Evolutionary conservation across 1,140 invertebrate species (phyloP), one percentile per base, ranked within the genome.

Genomic region (Drosophila pectinifera): DNA sequence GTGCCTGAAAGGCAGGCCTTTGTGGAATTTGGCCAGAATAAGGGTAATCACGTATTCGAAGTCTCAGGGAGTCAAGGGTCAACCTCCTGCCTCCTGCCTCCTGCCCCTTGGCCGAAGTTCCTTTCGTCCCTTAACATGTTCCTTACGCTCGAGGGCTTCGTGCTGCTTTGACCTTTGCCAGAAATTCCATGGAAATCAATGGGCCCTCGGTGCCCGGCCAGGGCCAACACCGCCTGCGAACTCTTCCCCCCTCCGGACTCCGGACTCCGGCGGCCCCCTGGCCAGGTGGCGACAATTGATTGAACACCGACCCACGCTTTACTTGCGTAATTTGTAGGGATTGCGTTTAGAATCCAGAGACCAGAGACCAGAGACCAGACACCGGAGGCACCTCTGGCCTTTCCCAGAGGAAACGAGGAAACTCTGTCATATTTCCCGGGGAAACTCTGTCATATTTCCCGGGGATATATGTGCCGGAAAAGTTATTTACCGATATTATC

Each of bases 171-270:
- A 75, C 73, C 73, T 76, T 74, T 75, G 28, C 46, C 42, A 56
- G 49, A 70, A 70, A 57, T 70, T 70, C 67, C 67, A 57, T 48
- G 51, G 64, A 70, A 70, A 70, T 70, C 67, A 70, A 69, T 69
- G 67, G 43, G 57, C 34, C 65, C 34, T 70, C 67, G 70, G 56
- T 70, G 67, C 67, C 67, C 26, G 24, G 67, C 67, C 67, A 34
- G 24, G 67, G 64, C 67, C 51, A 69, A 3, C 28, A 8, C 26
- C 42, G 22, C 48, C 63, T 49, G 63, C 63, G n/a, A n/a, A n/a
- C n/a, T n/a, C n/a, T n/a, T n/a, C n/a, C n/a, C n/a, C n/a, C n/a
- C n/a, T n/a, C n/a, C n/a, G n/a, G n/a, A n/a, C n/a, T n/a, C n/a
- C n/a, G n/a, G n/a, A n/a, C n/a, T n/a, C n/a, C n/a, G n/a, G n/a